Evolutionary conservation across 37 sponge, comb jelly and placozoan species (phyloP).

Genomic region (Axinella damicornis): DNA sequence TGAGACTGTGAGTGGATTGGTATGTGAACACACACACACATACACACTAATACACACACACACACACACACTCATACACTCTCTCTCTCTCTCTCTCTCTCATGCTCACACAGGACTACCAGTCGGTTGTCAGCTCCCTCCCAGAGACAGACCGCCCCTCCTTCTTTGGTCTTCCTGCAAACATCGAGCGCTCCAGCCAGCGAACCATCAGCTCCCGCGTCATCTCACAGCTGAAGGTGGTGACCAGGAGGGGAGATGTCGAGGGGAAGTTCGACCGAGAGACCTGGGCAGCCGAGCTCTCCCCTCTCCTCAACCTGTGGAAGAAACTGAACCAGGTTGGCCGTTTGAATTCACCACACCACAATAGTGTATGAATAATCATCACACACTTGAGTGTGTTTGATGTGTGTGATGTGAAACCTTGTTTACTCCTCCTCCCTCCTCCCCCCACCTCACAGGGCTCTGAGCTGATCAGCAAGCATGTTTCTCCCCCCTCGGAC

Average conservation of each 20-base stretch:
- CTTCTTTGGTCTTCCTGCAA: constrained; percentile 91
- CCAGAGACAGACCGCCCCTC: constrained; percentile 87
- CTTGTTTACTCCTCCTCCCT: too few species aligned
- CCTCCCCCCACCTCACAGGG: constrained; percentile 40
- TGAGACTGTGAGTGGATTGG: too few species aligned
- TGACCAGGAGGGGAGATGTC: constrained; percentile 67
- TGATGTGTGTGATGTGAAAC: too few species aligned
- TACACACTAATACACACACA: too few species aligned
- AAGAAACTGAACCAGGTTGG: constrained; percentile 95
- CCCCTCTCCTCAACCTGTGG: constrained; percentile 89
- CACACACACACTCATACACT: neutral
- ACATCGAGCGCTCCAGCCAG: constrained; percentile 89
- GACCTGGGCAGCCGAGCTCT: constrained; percentile 81
- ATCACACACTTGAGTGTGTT: too few species aligned
- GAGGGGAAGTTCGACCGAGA: constrained; percentile 87
- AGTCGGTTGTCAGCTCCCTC: constrained; percentile 71
- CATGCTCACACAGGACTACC: constrained; percentile 82
- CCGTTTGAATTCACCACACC: neutral
- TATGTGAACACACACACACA: too few species aligned
- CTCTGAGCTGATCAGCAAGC: constrained; percentile 75
- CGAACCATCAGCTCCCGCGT: constrained; percentile 75
- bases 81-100: too few species aligned
- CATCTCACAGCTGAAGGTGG: constrained; percentile 82
- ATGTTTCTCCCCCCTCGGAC: constrained; percentile 59
- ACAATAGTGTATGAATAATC: too few species aligned